Base-by-base conservation (phyloP, 2,113 vertebrate species). In the Triplophysa siluroides region DNA sequence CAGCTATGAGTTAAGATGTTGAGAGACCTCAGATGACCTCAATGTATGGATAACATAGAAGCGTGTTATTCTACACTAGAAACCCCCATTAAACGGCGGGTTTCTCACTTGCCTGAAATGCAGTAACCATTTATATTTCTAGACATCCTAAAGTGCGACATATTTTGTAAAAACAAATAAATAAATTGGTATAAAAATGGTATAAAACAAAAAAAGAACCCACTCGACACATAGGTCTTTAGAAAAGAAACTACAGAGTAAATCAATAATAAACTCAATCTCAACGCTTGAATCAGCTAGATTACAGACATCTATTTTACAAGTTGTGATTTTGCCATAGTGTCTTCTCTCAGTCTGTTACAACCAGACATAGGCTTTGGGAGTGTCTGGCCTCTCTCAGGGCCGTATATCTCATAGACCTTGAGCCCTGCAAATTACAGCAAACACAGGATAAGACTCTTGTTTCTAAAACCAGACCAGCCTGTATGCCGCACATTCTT, bases 11-110 rank as follows among this genome's bases (percentile, higher is more conserved):
- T 29, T 26, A 75, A 67, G 58, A 69, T 8, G 13, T 19, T 68
- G 33, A 41, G 14, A 79, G 77, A 79, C 80, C 83, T 85, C 41
- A 85, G 43, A 82, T 85, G 80, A 85, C 80, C 83, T 77, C 65
- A 26, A 33, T 5, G 19, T 56, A 79, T 21, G 65, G 66, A 76
- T 62, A 81, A 76, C 45, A 78, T 72, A 69, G 14, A 41, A 58
- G 61, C 16, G 12, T 23, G 50, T 8, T 66, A 41, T 69, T 62
- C 38, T 24, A 26, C 50, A 76, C 50, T 4, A 69, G 60, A 13
- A 47, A 11, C 1, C 19, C 43, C 19, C 24, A 1, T 71, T 50
- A 64, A 72, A 72, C 14, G 9, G n/a, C 8, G 7, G 11, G 26
- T 56, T 72, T 72, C 45, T 69, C 50, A n/a, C 24, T 26, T 24